These are phyloP conservation scores for Bemisia tabaci DNA, from an alignment of 1,140 invertebrate genomes.

Conservation along the genomic window DNA sequence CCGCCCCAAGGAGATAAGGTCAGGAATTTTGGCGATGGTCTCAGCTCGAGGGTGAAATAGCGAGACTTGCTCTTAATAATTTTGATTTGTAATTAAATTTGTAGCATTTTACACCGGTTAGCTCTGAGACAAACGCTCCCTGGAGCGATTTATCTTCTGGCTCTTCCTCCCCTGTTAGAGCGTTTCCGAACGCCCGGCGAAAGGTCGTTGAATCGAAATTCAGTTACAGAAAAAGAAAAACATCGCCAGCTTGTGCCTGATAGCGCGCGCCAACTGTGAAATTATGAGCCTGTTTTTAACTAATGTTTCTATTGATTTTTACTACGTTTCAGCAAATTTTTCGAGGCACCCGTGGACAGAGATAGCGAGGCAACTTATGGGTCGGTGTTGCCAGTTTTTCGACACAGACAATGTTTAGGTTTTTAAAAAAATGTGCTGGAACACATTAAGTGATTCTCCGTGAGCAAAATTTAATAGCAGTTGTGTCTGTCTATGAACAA, in stretches of 20 bases:
- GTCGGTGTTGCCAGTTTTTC: no score
- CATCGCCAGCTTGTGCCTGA: not conserved
- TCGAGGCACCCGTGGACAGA: no score
- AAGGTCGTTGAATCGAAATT: not conserved
- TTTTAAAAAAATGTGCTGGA: no score
- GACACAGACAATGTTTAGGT: no score
- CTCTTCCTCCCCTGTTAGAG: not conserved
- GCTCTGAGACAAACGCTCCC: not conserved
- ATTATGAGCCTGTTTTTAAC: not conserved
- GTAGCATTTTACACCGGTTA: not conserved
- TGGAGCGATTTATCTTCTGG: not conserved
- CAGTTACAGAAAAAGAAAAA: not conserved
- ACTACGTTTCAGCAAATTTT: not conserved
- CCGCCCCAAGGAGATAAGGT: no score
- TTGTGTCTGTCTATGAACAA: no score
- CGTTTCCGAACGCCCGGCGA: not conserved
- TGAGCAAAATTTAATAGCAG: no score
- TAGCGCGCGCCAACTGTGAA: not conserved
- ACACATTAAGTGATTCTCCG: no score
- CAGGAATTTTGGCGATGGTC: no score
- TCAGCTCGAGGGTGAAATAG: not conserved
- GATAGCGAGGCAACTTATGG: no score
- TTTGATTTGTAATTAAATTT: conserved; percentile 1
- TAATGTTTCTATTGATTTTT: not conserved
- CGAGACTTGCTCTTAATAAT: not conserved